These are phyloP conservation scores for Pituophis catenifer DNA, from an alignment of 2,113 vertebrate species.

Conservation along the genomic window DNA sequence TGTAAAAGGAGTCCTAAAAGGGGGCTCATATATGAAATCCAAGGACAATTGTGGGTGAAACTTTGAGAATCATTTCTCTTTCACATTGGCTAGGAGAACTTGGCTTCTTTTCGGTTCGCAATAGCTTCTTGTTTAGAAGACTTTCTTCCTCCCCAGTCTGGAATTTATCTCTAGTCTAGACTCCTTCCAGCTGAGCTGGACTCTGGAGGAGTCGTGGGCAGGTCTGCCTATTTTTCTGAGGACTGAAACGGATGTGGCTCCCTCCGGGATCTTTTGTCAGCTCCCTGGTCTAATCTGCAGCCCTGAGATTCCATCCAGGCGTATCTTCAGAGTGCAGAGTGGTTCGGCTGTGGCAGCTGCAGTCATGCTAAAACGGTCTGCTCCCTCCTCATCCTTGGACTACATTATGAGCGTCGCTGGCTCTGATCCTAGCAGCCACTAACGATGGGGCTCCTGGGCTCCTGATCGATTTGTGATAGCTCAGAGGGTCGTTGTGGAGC, in stretches of 20 bases:
- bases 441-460: background rate
- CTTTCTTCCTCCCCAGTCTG: background rate
- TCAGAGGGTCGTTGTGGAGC: background rate
- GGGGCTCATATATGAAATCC: background rate
- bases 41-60: background rate
- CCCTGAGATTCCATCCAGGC: background rate
- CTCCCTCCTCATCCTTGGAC: background rate
- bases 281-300: background rate
- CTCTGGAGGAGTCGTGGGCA: background rate
- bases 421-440: background rate
- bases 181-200: background rate
- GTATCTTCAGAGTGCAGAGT: background rate
- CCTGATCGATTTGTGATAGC: rapidly evolving
- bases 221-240: background rate
- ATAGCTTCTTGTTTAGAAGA: background rate
- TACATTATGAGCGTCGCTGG: background rate
- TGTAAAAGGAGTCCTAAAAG: background rate
- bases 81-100: background rate
- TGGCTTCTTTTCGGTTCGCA: background rate
- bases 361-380: background rate
- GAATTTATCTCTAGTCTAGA: background rate
- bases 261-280: background rate
- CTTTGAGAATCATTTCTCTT: background rate
- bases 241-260: background rate
- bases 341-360: background rate